Percentiles rank a stretch among this genome's conserved stretches.
phyloP scores from a whole-genome alignment of 2,113 vertebrate species.

The Microcebus lehilahytsara region DNA sequence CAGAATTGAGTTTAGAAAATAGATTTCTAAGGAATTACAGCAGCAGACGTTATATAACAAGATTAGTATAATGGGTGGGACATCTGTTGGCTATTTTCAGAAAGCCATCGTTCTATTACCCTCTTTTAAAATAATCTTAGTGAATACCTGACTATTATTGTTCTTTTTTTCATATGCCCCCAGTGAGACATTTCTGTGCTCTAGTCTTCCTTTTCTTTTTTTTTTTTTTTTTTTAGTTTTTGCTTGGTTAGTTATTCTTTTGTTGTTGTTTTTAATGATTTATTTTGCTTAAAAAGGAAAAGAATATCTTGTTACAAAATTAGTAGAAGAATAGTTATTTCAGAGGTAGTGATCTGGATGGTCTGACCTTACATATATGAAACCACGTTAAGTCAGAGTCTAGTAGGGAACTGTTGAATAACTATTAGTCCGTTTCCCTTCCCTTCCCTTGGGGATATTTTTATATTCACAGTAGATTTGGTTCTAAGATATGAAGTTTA shows the following conservation, averaged over 20 bases:
- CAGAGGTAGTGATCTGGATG: background rate
- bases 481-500: slow-evolving; percentile 27
- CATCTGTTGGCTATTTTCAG: slow-evolving; percentile 80
- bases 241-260: background rate
- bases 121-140: slow-evolving; percentile 81
- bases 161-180: background rate
- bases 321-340: background rate
- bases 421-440: background rate
- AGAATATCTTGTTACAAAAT: background rate
- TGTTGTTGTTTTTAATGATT: background rate
- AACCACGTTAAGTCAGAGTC: background rate
- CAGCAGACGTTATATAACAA: slow-evolving; percentile 66
- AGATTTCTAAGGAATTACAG: slow-evolving; percentile 73
- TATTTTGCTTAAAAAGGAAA: background rate
- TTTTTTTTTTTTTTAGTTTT: background rate
- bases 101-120: slow-evolving; percentile 79
- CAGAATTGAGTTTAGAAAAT: slow-evolving; percentile 73
- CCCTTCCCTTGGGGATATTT: background rate
- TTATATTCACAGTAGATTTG: background rate
- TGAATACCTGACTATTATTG: slow-evolving; percentile 73
- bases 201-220: background rate
- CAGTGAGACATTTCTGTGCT: slow-evolving; percentile 78
- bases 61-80: slow-evolving; percentile 66
- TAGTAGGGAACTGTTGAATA: background rate
- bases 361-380: background rate